Evolutionary conservation across 1,140 invertebrate species (phyloP).

Genomic region (Campoletis sonorensis): DNA sequence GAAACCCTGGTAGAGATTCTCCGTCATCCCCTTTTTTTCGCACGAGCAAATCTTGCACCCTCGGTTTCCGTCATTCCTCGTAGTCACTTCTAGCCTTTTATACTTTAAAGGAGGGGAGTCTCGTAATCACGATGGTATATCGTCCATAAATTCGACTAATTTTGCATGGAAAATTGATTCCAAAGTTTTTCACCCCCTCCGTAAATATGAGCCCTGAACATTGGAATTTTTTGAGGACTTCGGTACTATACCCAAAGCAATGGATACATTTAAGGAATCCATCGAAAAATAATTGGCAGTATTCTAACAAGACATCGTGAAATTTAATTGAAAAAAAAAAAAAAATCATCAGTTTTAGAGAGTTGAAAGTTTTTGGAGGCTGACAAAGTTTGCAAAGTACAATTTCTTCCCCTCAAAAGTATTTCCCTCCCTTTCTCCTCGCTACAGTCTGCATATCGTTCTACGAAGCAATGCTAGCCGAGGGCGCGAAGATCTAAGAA

Average conservation of each 20-base stretch:
- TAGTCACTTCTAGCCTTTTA: neutral
- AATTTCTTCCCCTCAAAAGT: neutral
- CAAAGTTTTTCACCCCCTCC: neutral
- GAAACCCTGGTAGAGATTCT: neutral
- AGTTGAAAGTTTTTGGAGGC: too few species aligned
- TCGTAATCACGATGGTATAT: neutral
- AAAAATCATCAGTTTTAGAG: too few species aligned
- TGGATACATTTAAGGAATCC: too few species aligned
- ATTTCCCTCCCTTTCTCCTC: neutral
- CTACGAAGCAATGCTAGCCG: neutral
- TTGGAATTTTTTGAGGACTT: too few species aligned
- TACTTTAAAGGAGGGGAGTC: neutral
- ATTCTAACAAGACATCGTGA: too few species aligned
- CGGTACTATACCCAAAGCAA: too few species aligned
- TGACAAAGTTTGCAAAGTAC: neutral
- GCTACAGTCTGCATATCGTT: neutral
- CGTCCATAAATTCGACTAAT: neutral
- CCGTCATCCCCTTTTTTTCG: neutral
- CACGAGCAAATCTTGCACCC: neutral
- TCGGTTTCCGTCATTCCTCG: neutral
- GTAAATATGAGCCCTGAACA: neutral
- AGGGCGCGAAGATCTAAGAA: constrained; percentile 68
- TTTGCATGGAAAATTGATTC: neutral
- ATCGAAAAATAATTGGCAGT: too few species aligned
- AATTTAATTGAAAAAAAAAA: too few species aligned